phyloP scores from a whole-genome alignment of 2,888 invertebrate genomes.

The Synergus umbraculus region DNA sequence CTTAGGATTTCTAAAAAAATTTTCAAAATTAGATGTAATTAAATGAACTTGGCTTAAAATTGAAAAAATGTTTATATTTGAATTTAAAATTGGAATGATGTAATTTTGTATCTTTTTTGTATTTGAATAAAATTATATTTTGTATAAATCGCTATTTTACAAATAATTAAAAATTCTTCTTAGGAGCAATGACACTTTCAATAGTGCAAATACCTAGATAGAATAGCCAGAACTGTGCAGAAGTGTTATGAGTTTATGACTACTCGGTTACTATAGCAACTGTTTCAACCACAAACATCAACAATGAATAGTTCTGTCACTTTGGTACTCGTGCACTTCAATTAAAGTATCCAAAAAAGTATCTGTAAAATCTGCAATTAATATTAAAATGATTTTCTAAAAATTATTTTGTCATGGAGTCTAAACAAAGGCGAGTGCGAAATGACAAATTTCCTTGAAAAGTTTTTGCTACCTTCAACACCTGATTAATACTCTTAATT shows the following conservation, averaged over 20 bases:
- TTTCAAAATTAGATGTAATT: no score
- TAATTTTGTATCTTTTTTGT: no score
- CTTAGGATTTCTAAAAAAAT: background rate
- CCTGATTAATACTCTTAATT: conserved; percentile 6
- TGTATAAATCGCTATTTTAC: background rate
- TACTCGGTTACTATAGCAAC: conserved; percentile 14
- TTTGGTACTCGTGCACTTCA: conserved; percentile 9
- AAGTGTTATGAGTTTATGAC: background rate
- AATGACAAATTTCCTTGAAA: background rate
- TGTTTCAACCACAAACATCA: background rate
- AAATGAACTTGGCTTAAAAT: no score
- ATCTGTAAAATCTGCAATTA: background rate
- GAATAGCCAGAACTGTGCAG: no score
- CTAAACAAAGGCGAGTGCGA: conserved; percentile 1
- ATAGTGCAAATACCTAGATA: background rate
- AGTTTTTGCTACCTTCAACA: background rate
- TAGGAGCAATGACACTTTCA: conserved; percentile 9
- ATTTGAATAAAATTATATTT: background rate
- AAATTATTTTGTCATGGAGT: conserved; percentile 20
- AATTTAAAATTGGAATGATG: no score
- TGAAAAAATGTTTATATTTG: background rate
- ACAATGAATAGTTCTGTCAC: conserved; percentile 27
- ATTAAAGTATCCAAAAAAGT: background rate
- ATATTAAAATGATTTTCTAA: conserved; percentile 18
- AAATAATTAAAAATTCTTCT: background rate